phyloP scores from a whole-genome alignment of 2,888 invertebrate genomes.

The Netelia melanura region DNA sequence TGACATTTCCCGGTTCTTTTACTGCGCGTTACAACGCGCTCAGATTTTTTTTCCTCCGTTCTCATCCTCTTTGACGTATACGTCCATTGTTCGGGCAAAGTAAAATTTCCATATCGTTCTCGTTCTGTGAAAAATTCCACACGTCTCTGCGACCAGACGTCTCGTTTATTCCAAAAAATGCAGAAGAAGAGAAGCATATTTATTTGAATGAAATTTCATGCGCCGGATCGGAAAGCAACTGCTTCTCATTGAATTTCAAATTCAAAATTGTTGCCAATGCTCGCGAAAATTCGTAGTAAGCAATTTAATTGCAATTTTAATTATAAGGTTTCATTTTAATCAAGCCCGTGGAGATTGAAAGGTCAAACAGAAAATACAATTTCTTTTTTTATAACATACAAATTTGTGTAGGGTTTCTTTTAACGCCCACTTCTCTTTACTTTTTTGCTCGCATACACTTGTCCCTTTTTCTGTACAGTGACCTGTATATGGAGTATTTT shows the following conservation, averaged over 20 bases:
- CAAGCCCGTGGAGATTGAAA: neutral
- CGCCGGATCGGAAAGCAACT: neutral
- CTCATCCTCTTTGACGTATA: constrained; percentile 38
- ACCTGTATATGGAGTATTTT: too few relatives aligned
- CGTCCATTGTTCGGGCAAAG: constrained; percentile 49
- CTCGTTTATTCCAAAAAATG: neutral
- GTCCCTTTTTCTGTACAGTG: neutral
- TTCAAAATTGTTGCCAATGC: too few relatives aligned
- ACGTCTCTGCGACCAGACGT: constrained; percentile 21
- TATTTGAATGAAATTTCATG: constrained; percentile 17
- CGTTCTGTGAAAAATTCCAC: constrained; percentile 30
- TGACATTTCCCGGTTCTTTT: constrained; percentile 44
- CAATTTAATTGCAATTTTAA: too few relatives aligned
- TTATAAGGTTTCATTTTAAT: neutral
- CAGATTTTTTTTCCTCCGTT: constrained; percentile 25
- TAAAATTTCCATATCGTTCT: constrained; percentile 54
- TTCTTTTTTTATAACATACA: neutral
- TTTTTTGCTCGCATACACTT: neutral
- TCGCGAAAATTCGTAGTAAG: too few relatives aligned
- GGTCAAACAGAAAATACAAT: neutral
- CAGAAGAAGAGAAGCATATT: neutral
- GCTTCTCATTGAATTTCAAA: neutral
- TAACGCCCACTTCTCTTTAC: neutral
- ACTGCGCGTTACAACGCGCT: neutral
- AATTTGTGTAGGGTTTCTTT: neutral